phyloP scores from a whole-genome alignment of 2,888 invertebrate genomes.

The Apotomis capreana region DNA sequence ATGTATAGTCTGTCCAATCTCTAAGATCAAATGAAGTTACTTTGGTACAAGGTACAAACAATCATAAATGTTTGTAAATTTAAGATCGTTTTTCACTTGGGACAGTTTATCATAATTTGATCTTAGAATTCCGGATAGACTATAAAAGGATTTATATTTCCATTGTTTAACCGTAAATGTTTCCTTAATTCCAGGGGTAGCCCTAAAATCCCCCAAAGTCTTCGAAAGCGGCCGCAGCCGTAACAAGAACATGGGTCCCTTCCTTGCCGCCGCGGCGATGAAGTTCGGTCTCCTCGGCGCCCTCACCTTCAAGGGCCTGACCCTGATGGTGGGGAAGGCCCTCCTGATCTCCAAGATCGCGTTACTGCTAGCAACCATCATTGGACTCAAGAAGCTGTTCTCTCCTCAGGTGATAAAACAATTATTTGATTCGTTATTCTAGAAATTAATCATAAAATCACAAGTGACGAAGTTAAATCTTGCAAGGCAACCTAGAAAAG shows the following conservation, averaged over 20 bases:
- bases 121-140: no score
- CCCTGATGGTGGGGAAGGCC: constrained; percentile 92
- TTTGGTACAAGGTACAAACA: no score
- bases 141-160: background rate
- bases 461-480: no score
- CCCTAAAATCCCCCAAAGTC: constrained; percentile 85
- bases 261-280: constrained; percentile 89
- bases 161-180: background rate
- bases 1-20: no score
- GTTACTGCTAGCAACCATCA: constrained; percentile 89
- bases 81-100: no score
- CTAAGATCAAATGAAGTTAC: no score
- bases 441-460: no score
- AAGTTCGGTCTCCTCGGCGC: constrained; percentile 92
- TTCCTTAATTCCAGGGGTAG: constrained; percentile 82
- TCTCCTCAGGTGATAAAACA: constrained; percentile 84
- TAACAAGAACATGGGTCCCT: constrained; percentile 88
- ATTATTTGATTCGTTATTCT: constrained; percentile 31
- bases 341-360: constrained; percentile 93
- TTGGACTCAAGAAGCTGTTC: constrained; percentile 92
- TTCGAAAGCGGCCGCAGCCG: constrained; percentile 87
- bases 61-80: no score
- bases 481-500: no score
- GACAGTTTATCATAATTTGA: no score
- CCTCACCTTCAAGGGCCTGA: constrained; percentile 90